Evolutionary conservation across 2,113 vertebrate genomes (phyloP).

Genomic region (Epinephelus cyanopodus): DNA sequence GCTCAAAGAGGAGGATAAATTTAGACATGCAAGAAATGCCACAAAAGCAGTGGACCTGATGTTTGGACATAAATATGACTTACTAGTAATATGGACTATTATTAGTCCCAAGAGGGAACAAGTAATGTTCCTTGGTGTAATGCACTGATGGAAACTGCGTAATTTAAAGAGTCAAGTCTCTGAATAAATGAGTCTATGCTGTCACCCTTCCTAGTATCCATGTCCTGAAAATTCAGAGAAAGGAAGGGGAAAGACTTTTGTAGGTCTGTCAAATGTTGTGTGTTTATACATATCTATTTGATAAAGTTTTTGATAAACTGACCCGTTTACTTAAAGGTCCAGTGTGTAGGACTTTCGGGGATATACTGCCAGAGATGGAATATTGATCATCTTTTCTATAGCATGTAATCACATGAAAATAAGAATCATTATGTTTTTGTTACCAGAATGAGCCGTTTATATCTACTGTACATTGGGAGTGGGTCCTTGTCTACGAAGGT

Average conservation of each 20-base stretch:
- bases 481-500: no score
- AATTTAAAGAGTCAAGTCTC: background rate
- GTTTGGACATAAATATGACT: constrained; percentile 22
- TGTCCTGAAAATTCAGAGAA: background rate
- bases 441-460: no score
- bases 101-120: background rate
- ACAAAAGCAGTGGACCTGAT: constrained; percentile 7
- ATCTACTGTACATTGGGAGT: no score
- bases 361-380: no score
- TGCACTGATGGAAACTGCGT: background rate
- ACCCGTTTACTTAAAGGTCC: no score
- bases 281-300: background rate
- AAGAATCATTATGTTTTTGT: no score
- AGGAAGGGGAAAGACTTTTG: background rate
- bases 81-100: background rate
- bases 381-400: no score
- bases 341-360: no score
- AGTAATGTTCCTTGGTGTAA: background rate
- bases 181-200: background rate
- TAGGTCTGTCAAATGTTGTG: no score
- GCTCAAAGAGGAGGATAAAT: constrained; percentile 33
- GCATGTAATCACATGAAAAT: no score
- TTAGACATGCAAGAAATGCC: constrained; percentile 39
- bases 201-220: background rate
- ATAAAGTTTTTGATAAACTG: background rate